Percentiles rank a stretch among this genome's conserved stretches.
These are phyloP conservation scores for Caenorhabditis sp. DNA, from an alignment of 2,888 invertebrate genomes.

Conservation along the genomic window DNA sequence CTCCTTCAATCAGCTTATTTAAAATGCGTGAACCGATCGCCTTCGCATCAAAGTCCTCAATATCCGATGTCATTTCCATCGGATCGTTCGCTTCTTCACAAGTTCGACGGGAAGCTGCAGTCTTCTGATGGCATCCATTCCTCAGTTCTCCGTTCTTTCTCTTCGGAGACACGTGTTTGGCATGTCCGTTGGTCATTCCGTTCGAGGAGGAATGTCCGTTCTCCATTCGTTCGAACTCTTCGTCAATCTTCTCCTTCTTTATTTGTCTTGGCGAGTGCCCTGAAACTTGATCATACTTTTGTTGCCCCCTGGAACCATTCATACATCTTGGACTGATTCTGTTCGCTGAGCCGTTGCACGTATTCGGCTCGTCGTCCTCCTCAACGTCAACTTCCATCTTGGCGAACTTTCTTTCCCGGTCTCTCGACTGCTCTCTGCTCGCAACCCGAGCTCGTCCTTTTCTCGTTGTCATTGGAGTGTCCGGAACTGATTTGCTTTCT, in stretches of 20 bases:
- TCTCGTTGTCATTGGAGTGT: conserved; percentile 22
- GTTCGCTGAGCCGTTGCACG: background rate
- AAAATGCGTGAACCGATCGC: conserved; percentile 44
- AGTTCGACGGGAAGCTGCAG: background rate
- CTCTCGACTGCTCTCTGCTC: conserved; percentile 24
- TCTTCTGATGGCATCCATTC: background rate
- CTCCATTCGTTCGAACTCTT: conserved; percentile 25
- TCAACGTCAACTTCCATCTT: conserved; percentile 45
- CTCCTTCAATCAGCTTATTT: conserved; percentile 39
- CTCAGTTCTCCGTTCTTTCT: conserved; percentile 39
- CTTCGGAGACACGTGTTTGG: conserved; percentile 25
- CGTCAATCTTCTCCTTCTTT: conserved; percentile 39
- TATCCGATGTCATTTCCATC: conserved; percentile 27
- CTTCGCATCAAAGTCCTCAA: conserved; percentile 44
- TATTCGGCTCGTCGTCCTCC: conserved; percentile 10
- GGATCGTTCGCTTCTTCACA: background rate
- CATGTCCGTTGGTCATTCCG: conserved; percentile 7
- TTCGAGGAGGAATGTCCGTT: conserved; percentile 18
- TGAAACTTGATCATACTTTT: conserved; percentile 11
- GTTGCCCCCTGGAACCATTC: background rate
- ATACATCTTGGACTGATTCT: conserved; percentile 28
- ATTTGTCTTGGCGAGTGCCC: conserved; percentile 36
- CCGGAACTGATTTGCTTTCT: conserved; percentile 16
- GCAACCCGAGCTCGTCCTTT: conserved; percentile 17
- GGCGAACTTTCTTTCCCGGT: conserved; percentile 12